Percentiles rank a stretch among this genome's conserved stretches.
phyloP scores from a whole-genome alignment of 2,888 invertebrate species.

The Metopia argyrocephala region DNA sequence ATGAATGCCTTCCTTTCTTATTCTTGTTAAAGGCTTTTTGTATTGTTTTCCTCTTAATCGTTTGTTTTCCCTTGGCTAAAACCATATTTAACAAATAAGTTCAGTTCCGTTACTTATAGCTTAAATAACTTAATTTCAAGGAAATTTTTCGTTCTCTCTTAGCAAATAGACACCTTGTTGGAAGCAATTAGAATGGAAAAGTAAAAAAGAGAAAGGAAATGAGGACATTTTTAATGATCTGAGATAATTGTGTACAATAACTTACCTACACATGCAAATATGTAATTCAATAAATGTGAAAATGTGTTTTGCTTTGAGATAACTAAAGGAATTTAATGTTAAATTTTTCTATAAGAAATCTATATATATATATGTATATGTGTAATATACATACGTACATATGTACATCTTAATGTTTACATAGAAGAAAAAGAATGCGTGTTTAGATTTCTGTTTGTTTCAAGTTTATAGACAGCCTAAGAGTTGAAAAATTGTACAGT shows the following conservation, averaged over 20 bases:
- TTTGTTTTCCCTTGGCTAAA: conserved; percentile 1
- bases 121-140: conserved; percentile 22
- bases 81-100: neutral
- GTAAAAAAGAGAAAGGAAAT: neutral
- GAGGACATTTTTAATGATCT: neutral
- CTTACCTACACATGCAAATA: no score
- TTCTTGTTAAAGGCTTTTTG: neutral
- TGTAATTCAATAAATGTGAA: no score
- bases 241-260: neutral
- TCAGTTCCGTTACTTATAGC: neutral
- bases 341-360: no score
- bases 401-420: no score
- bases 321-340: no score
- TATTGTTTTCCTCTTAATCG: neutral
- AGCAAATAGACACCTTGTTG: neutral
- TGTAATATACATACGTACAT: no score
- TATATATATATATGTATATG: no score
- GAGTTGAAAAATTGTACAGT: no score
- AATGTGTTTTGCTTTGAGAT: no score
- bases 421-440: no score
- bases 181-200: neutral
- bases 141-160: neutral
- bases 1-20: neutral
- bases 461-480: no score
- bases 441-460: no score